Conservation (phyloP, 2,113 vertebrate genomes). For the Periophthalmodon schlosseri region DNA sequence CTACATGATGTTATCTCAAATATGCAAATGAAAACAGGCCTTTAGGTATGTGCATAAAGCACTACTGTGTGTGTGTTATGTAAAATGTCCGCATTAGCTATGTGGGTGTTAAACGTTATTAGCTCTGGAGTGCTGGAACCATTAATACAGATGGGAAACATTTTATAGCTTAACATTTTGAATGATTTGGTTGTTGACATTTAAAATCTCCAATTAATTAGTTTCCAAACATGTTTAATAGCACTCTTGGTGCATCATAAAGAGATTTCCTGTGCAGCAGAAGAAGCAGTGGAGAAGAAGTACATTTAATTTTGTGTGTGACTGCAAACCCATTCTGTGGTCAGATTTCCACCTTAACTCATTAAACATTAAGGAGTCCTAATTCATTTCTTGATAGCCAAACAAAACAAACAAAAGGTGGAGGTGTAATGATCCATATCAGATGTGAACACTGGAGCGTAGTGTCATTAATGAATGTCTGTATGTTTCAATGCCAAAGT, state of each 20-base stretch:
- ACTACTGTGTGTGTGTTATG: not conserved
- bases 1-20: conserved; percentile 13
- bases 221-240: not conserved
- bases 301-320: conserved; percentile 14
- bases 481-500: no score
- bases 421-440: not conserved
- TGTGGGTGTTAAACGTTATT: conserved; percentile 1
- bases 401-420: no score
- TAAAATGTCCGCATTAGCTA: not conserved
- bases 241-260: not conserved
- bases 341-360: conserved; percentile 20
- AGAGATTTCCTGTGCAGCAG: not conserved
- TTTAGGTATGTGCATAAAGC: conserved; percentile 10
- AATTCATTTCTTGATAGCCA: conserved; percentile 2
- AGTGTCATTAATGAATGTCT: no score
- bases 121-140: not conserved
- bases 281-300: conserved; percentile 2
- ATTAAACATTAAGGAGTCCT: conserved; percentile 30
- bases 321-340: conserved; percentile 15
- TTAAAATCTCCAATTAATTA: conserved; percentile 8
- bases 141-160: not conserved
- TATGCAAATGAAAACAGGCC: not conserved
- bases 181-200: not conserved
- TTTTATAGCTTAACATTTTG: not conserved
- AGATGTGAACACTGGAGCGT: not conserved